phyloP scores from a whole-genome alignment of 2,888 invertebrate species.

The Adela reaumurella region DNA sequence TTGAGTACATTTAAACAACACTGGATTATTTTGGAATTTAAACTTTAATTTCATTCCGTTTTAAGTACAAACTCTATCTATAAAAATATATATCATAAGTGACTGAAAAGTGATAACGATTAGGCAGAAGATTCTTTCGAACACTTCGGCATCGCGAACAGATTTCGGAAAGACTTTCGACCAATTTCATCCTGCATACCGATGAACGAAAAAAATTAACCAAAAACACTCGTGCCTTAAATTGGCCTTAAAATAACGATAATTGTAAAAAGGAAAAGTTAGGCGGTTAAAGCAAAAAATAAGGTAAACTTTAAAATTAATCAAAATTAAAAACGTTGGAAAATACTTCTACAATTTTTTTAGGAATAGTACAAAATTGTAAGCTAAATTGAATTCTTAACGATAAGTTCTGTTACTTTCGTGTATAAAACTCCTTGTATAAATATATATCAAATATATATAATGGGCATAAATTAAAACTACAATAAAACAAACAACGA shows the following conservation, averaged over 20 bases:
- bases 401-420: conserved; percentile 51
- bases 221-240: conserved; percentile 50
- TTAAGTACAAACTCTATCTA: conserved; percentile 48
- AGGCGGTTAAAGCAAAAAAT: conserved; percentile 26
- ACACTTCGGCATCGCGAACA: neutral
- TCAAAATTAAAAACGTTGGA: conserved; percentile 50
- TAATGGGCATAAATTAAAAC: conserved; percentile 9
- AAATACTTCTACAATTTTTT: conserved; percentile 50
- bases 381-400: conserved; percentile 48
- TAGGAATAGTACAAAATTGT: conserved; percentile 49
- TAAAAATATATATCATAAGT: conserved; percentile 36
- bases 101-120: neutral
- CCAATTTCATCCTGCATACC: conserved; percentile 45
- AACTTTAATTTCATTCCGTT: conserved; percentile 46
- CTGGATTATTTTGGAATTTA: conserved; percentile 56
- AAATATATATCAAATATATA: conserved; percentile 26
- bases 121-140: neutral
- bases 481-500: neutral
- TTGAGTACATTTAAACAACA: conserved; percentile 56
- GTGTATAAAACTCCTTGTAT: conserved; percentile 51
- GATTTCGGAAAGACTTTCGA: conserved; percentile 41
- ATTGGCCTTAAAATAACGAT: conserved; percentile 48
- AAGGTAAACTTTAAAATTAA: conserved; percentile 35
- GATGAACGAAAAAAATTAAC: conserved; percentile 37
- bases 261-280: conserved; percentile 46